These are phyloP conservation scores for Sinocyclocheilus grahami DNA, from an alignment of 2,113 vertebrate genomes.

Conservation along the genomic window DNA sequence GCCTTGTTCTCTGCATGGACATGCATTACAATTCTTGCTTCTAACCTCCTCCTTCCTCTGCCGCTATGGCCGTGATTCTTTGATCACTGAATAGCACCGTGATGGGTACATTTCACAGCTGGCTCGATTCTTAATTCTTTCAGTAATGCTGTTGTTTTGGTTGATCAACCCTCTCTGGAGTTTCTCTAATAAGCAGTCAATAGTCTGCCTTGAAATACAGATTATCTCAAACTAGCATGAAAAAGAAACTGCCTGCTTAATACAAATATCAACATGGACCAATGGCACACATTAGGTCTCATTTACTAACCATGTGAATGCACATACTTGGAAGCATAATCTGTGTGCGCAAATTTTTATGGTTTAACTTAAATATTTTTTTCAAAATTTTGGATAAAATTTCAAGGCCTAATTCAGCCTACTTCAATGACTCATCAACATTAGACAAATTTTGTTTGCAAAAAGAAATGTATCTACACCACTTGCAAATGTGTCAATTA, in stretches of 20 bases:
- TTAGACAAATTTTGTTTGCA: no score
- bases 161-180: slow-evolving; percentile 33
- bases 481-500: no score
- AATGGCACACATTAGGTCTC: neutral
- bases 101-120: slow-evolving; percentile 42
- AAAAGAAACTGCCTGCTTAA: neutral
- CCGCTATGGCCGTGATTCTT: neutral
- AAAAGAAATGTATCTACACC: neutral
- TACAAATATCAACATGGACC: neutral
- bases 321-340: neutral
- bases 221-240: neutral
- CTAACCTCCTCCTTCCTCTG: neutral
- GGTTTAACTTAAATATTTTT: neutral
- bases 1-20: slow-evolving; percentile 23
- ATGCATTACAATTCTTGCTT: slow-evolving; percentile 35
- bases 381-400: neutral
- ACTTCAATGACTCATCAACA: no score
- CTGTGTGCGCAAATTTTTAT: neutral
- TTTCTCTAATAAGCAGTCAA: slow-evolving; percentile 26
- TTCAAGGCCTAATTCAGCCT: neutral
- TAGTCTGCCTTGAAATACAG: neutral
- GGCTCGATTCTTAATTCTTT: slow-evolving; percentile 38
- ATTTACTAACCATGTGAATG: neutral
- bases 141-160: slow-evolving; percentile 37
- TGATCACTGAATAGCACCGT: slow-evolving; percentile 9